Evolutionary conservation across 2,797 vertebrate genomes (phyloP).

Genomic region (Chiroxiphia lanceolata): DNA sequence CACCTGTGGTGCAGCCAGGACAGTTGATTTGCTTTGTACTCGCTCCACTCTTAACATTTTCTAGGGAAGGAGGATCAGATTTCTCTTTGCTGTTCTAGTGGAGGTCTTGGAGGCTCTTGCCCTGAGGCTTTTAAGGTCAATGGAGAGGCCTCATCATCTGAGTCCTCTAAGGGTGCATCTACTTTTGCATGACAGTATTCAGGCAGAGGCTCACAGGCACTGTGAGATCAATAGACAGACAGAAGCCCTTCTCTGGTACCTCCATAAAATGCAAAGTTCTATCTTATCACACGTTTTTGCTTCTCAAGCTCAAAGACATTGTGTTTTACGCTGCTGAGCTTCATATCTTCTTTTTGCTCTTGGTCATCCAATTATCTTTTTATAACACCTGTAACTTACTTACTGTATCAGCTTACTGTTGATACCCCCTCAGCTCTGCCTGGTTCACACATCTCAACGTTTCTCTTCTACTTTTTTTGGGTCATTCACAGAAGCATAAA

Average conservation of each 20-base stretch:
- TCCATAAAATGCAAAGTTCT: background rate
- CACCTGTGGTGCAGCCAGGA: background rate
- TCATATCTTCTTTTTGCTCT: background rate
- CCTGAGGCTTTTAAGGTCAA: background rate
- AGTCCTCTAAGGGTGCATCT: background rate
- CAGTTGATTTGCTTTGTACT: background rate
- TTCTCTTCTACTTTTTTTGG: background rate
- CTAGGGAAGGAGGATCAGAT: background rate
- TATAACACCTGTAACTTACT: background rate
- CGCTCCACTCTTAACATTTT: background rate
- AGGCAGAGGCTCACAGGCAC: background rate
- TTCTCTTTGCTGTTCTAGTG: background rate
- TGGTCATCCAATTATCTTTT: background rate
- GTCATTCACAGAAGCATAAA: background rate
- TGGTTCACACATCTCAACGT: background rate
- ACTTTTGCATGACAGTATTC: background rate
- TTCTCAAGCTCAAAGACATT: background rate
- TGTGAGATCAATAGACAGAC: background rate
- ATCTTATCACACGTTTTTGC: rapidly evolving
- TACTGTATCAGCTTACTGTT: no score
- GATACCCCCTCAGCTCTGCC: background rate
- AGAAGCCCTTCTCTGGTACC: background rate
- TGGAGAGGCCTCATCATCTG: background rate
- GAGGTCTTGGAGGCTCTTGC: background rate
- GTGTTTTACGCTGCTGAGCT: background rate